These are phyloP conservation scores for Columbina picui DNA, from an alignment of 2,113 vertebrate genomes.

Conservation along the genomic window DNA sequence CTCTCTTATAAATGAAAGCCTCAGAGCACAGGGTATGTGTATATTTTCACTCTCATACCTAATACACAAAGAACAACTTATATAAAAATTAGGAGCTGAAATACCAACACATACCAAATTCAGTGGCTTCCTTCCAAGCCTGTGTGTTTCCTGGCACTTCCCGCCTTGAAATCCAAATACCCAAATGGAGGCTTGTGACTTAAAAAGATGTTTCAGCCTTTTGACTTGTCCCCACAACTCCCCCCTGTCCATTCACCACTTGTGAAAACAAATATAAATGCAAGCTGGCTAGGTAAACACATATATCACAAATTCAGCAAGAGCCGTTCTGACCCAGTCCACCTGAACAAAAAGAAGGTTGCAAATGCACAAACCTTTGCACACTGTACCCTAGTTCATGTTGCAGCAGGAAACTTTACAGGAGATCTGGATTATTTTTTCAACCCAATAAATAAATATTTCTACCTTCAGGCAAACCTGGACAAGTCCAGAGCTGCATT, in stretches of 20 bases:
- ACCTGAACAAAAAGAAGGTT: not conserved
- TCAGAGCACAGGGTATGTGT: not conserved
- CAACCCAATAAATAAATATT: not conserved
- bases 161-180: slow-evolving; percentile 58
- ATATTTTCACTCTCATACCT: not conserved
- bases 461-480: slow-evolving; percentile 48
- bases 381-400: not conserved
- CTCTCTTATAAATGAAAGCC: not conserved
- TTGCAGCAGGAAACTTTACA: not conserved
- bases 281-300: not conserved
- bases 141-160: slow-evolving; percentile 48
- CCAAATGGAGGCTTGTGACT: slow-evolving; percentile 30
- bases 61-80: not conserved
- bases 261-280: slow-evolving; percentile 18
- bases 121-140: not conserved
- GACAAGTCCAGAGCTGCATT: slow-evolving; percentile 66
- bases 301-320: not conserved
- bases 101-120: not conserved
- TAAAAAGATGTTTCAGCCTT: slow-evolving; percentile 58
- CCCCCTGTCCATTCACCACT: not conserved
- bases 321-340: not conserved
- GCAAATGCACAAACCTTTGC: not conserved
- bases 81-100: not conserved
- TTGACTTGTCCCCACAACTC: not conserved
- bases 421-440: not conserved